Evolutionary conservation across 1,140 invertebrate species (phyloP), one percentile per base, ranked within the genome.

Genomic region (Aphelinus certus): DNA sequence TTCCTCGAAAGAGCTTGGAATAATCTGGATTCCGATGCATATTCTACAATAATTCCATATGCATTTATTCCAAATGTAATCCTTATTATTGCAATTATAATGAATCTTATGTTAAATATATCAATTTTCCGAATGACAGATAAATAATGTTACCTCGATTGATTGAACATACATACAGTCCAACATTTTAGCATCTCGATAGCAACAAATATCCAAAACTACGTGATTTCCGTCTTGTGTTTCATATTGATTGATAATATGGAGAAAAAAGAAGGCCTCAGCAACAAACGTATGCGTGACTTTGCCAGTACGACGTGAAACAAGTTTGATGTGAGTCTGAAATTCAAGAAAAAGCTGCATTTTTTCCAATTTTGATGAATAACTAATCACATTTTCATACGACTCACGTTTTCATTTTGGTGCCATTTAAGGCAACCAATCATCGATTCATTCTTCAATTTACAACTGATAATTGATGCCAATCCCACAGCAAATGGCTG

Each of bases 201-300:
- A 97, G 66, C 91, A 91, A 81, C 95, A 96, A 53, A 97, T 90
- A 82, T 97, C 96, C 0, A 97, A 84, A 2, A 92, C 85, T 1
- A 96, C 84, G 62, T 95, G 88, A 74, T 91, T 89, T n/a, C 90
- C 88, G 60, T 93, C 91, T 9, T 81, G 77, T 63, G 88, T 87
- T 81, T 96, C 96, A 82, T 92, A 98, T 67, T 94, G 92, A 87
- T 98, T 98, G 68, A 97, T 95, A 51, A 96, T 94, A 81, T 98
- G 96, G 2, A 97, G 89, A 79, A 93, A 96, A 81, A 97, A 97
- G 76, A 97, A 93, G 0, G 92, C 86, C 71, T 95, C 92, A 0
- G 94, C 90, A 43, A 91, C 81, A 81, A 92, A 94, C 61, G 90
- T 91, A 60, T 89, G 90, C 1, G 85, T 83, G 58, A 91, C 78